These are phyloP conservation scores for Callocephalon fimbriatum DNA, from an alignment of 2,113 vertebrate species.

Conservation along the genomic window DNA sequence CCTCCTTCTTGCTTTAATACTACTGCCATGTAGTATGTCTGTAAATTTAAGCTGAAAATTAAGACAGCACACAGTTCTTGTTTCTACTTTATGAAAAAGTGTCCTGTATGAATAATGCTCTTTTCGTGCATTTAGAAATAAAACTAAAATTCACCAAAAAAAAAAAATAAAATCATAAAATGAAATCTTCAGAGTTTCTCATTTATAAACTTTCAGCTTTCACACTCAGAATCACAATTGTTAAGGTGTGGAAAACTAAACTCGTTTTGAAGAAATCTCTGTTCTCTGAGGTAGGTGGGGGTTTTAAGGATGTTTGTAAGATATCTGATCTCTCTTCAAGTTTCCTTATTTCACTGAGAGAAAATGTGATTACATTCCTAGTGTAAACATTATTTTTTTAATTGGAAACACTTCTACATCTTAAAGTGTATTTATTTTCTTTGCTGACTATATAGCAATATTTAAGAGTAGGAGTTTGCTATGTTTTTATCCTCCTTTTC, in stretches of 20 bases:
- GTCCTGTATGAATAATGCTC: not conserved
- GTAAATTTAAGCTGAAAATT: slow-evolving; percentile 81
- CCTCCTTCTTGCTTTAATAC: slow-evolving; percentile 86
- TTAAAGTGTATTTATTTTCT: slow-evolving; percentile 47
- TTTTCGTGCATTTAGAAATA: not conserved
- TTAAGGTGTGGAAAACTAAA: not conserved
- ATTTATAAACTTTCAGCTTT: not conserved
- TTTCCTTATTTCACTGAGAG: not conserved
- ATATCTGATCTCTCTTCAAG: not conserved
- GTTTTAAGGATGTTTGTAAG: not conserved
- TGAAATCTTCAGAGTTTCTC: not conserved
- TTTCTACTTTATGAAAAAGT: slow-evolving; percentile 56
- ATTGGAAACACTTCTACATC: not conserved
- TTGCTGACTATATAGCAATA: slow-evolving; percentile 9
- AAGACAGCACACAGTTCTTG: slow-evolving; percentile 76
- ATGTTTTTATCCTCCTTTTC: slow-evolving; percentile 32
- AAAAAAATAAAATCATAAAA: not conserved
- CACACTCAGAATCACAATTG: not conserved
- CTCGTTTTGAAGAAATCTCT: not conserved
- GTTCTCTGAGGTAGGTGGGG: not conserved
- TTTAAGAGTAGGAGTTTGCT: slow-evolving; percentile 49
- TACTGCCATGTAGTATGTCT: slow-evolving; percentile 79
- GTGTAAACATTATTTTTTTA: slow-evolving; percentile 24
- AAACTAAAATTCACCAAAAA: not conserved
- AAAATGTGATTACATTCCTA: not conserved